phyloP scores from a whole-genome alignment of 2,888 invertebrate genomes.

The Drosophila robusta region DNA sequence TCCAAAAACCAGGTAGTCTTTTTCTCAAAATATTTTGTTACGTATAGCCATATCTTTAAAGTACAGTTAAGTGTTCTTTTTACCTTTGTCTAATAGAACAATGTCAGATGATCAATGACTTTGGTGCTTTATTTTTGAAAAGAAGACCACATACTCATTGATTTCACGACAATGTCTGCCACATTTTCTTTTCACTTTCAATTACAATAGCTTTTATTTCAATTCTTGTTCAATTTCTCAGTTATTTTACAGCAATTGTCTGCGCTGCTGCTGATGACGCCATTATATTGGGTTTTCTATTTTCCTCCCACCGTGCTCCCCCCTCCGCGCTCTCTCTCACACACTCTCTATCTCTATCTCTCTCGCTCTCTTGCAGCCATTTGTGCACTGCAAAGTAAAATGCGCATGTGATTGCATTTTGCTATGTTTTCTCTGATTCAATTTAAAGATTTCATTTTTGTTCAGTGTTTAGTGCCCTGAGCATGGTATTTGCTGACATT shows the following conservation, averaged over 20 bases:
- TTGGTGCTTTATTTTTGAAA: not conserved
- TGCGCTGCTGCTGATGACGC: slow-evolving; percentile 11
- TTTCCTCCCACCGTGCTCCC: not conserved
- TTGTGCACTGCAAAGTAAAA: slow-evolving; percentile 40
- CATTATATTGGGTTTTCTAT: slow-evolving; percentile 11
- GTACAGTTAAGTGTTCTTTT: not conserved
- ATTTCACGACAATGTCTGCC: slow-evolving; percentile 10
- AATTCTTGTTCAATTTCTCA: slow-evolving; percentile 61
- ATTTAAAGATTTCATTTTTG: slow-evolving; percentile 37
- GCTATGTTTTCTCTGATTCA: slow-evolving; percentile 38
- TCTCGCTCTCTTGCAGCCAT: not conserved
- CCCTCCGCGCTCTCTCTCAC: not conserved
- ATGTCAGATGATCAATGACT: slow-evolving; percentile 11
- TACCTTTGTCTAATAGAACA: slow-evolving; percentile 7
- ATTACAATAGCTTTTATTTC: slow-evolving; percentile 64
- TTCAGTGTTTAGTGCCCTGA: not conserved
- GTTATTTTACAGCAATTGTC: slow-evolving; percentile 67
- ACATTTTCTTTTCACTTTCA: slow-evolving; percentile 55
- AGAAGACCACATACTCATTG: slow-evolving; percentile 19
- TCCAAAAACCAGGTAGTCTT: no score
- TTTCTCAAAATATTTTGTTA: no score
- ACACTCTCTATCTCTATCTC: no score
- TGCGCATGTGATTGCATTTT: slow-evolving; percentile 59
- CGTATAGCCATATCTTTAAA: not conserved
- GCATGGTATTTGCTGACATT: slow-evolving; percentile 15